Evolutionary conservation across 1,140 invertebrate genomes (phyloP), one percentile per base, ranked within the genome.

Genomic region (Patella vulgata): DNA sequence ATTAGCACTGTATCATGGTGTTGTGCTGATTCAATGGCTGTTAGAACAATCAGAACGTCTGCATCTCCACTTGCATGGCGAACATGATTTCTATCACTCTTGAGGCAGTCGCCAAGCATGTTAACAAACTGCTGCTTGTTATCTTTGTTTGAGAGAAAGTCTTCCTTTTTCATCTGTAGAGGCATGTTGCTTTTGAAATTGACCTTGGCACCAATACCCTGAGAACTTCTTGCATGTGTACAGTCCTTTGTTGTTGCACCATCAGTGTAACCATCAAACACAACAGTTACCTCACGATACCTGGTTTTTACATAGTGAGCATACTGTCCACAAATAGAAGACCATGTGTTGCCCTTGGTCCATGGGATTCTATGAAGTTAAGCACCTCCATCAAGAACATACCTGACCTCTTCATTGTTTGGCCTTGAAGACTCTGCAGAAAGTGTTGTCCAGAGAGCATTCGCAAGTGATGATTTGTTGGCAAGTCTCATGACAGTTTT

Each of bases 51-150:
- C 14, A 68, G 42, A 4, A 59, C 21, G 57, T 72, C 70, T 31
- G 66, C 70, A 56, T 72, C 66, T 6, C 12, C 60, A 31, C 28
- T 21, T 61, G 66, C 47, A 55, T 68, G 48, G 21, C 39, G 14
- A 19, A 61, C 58, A 12, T 46, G n/a, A 43, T 33, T 19, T 31
- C 58, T 53, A 6, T 52, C 33, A 33, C 57, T 39, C 40, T 33
- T 25, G 0, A 72, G 53, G 11, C 53, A 27, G 14, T 50, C 36
- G 14, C 50, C 56, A 25, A 69, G 52, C 14, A 71, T n/a, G 2
- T 56, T 42, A 6, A 68, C 62, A 28, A 68, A 65, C 14, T 44
- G 40, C 36, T 68, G 57, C 36, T 71, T 71, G 36, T 71, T 68
- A 40, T 57, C 52, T 21, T 43, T 47, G 31, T 71, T 68, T 46